phyloP scores from a whole-genome alignment of 2,797 vertebrate species.

The Manis crassicaudata region DNA sequence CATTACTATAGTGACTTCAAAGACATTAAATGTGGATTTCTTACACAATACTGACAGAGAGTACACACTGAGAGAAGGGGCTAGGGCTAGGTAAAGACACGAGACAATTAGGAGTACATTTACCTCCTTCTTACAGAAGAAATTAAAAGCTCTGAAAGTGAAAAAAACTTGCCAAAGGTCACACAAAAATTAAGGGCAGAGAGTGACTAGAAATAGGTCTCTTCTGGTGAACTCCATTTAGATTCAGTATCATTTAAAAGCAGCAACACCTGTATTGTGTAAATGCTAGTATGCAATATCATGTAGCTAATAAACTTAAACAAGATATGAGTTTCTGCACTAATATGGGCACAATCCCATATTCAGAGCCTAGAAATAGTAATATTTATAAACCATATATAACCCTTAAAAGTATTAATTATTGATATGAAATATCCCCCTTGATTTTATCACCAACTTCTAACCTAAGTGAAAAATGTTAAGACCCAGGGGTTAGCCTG shows the following conservation, averaged over 20 bases:
- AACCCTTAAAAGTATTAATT: not conserved
- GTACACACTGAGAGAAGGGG: not conserved
- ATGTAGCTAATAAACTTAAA: not conserved
- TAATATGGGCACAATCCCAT: not conserved
- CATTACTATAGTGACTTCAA: constrained; percentile 13
- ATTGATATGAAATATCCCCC: not conserved
- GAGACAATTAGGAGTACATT: not conserved
- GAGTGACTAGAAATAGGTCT: not conserved
- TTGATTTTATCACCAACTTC: not conserved
- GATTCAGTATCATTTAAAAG: not conserved
- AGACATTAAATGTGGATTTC: not conserved
- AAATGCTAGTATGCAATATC: not conserved
- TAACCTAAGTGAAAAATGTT: not conserved
- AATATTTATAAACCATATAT: not conserved
- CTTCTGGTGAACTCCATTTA: not conserved
- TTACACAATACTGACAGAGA: not conserved
- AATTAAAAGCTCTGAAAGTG: not conserved
- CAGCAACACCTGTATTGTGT: not conserved
- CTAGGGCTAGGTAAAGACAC: not conserved
- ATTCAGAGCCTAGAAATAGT: not conserved
- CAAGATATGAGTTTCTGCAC: not conserved
- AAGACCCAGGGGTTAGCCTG: not conserved
- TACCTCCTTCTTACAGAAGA: not conserved
- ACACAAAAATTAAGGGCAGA: not conserved
- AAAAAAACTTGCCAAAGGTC: not conserved